phyloP scores from a whole-genome alignment of 2,113 vertebrate genomes.

The Marmota flaviventris region DNA sequence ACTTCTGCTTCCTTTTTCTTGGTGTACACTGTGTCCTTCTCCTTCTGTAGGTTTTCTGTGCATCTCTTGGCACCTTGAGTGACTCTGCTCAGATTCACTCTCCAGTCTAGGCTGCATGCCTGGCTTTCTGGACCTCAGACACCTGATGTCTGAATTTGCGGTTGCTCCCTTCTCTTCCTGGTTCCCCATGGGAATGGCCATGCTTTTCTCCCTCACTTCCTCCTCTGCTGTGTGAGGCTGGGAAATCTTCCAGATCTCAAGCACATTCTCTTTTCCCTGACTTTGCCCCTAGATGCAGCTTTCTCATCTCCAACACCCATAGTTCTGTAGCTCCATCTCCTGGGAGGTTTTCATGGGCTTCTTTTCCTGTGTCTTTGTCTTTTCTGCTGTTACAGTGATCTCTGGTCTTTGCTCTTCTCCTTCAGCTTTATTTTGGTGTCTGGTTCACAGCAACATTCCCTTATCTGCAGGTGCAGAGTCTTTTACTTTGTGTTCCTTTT shows the following conservation, averaged over 20 bases:
- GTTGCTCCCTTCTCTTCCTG: neutral
- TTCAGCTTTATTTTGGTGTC: neutral
- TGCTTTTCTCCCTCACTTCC: fast-evolving
- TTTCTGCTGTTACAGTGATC: neutral
- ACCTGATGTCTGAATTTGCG: fast-evolving
- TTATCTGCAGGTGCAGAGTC: neutral
- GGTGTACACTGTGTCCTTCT: too few relatives aligned
- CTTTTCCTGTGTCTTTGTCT: neutral
- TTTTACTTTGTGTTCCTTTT: conserved; percentile 61
- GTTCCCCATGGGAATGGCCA: fast-evolving
- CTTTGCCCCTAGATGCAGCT: fast-evolving
- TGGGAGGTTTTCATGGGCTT: neutral
- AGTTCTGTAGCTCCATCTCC: neutral
- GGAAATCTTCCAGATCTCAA: neutral
- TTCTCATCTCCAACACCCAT: neutral
- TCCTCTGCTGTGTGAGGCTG: fast-evolving
- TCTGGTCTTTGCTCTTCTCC: neutral
- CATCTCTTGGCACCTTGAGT: neutral
- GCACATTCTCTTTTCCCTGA: fast-evolving
- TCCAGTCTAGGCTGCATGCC: neutral
- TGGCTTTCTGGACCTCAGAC: neutral
- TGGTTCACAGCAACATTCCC: conserved; percentile 12
- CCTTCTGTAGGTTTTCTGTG: neutral
- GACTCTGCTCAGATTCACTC: neutral
- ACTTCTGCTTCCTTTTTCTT: too few relatives aligned